Evolutionary conservation across 2,797 vertebrate species (phyloP).

Genomic region (Rhinatrema bivittatum): DNA sequence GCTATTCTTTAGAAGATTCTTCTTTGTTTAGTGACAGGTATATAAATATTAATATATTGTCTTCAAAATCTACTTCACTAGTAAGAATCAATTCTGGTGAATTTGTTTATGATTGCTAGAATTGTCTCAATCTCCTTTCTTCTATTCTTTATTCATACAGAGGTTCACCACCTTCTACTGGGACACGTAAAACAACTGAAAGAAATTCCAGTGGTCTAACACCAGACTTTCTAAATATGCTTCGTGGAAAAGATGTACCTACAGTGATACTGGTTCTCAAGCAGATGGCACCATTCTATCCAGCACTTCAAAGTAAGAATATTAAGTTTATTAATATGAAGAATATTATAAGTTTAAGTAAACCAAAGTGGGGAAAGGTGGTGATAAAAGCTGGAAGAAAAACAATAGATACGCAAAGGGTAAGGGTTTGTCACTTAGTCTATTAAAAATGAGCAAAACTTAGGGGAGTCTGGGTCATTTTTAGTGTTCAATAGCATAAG

Average conservation of each 20-base stretch:
- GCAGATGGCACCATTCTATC: slow-evolving; percentile 11
- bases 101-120: neutral
- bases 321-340: neutral
- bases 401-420: no score
- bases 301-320: slow-evolving; percentile 32
- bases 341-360: no score
- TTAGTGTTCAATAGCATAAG: no score
- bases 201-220: neutral
- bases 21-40: neutral
- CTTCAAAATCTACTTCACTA: slow-evolving; percentile 5
- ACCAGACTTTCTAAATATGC: neutral
- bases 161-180: slow-evolving; percentile 9
- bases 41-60: neutral
- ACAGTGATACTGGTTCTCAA: slow-evolving; percentile 11
- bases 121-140: slow-evolving; percentile 3
- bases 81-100: slow-evolving; percentile 1
- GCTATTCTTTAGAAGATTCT: neutral
- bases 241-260: slow-evolving; percentile 15
- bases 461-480: no score
- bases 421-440: no score
- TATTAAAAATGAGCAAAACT: no score
- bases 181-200: neutral
- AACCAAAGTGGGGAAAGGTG: no score
- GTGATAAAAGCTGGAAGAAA: no score
- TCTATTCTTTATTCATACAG: neutral